These are phyloP conservation scores for Bucco capensis DNA, from an alignment of 2,113 vertebrate genomes.

Conservation along the genomic window DNA sequence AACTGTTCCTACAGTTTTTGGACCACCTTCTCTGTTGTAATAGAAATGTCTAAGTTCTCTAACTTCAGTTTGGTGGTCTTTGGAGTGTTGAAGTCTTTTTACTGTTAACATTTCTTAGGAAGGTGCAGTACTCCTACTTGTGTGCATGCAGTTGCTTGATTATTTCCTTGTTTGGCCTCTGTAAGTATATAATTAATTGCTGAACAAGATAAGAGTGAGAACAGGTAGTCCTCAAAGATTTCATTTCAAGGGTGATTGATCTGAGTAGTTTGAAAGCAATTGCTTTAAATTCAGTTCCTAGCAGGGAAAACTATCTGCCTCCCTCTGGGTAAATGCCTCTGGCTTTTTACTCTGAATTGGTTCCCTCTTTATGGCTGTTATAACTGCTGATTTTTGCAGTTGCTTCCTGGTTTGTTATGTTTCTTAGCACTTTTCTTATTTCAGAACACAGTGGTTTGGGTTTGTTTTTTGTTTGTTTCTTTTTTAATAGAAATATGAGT, in stretches of 20 bases:
- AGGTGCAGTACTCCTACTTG: background rate
- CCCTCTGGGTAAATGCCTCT: background rate
- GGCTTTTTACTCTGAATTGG: background rate
- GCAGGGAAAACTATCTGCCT: background rate
- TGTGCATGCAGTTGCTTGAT: background rate
- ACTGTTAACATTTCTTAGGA: background rate
- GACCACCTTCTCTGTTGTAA: background rate
- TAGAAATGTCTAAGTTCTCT: background rate
- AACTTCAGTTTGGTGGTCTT: background rate
- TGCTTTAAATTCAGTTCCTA: background rate
- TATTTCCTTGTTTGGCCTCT: background rate
- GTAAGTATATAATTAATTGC: background rate
- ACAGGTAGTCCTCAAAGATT: background rate
- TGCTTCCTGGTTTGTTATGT: background rate
- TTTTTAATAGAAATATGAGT: background rate
- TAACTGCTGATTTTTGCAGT: background rate
- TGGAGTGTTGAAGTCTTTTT: background rate
- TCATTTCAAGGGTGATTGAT: background rate
- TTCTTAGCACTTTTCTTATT: background rate
- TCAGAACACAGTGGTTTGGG: background rate
- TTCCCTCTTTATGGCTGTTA: background rate
- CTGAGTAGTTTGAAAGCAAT: background rate
- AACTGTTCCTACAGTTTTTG: background rate
- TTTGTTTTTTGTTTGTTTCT: background rate
- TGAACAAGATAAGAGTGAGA: background rate